A percentile compares a stretch with the other conserved stretches of the same genome.
Conservation (phyloP, 2,888 invertebrate species). For the Heliconius ismenius region DNA sequence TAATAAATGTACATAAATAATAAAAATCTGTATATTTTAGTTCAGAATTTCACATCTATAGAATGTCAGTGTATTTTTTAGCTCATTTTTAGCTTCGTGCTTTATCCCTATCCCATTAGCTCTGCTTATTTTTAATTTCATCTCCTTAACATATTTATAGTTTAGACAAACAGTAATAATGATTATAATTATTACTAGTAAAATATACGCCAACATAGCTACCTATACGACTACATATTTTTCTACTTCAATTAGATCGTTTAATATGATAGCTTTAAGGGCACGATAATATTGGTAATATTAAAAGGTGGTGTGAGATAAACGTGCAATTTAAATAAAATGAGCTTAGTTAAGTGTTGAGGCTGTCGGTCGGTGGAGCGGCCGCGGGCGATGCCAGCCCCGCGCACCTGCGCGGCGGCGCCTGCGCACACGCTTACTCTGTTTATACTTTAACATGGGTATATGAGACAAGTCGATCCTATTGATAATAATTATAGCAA, state of each 20-base stretch:
- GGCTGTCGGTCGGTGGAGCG: conserved; percentile 14
- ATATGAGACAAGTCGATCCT: neutral
- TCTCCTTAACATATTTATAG: too few relatives aligned
- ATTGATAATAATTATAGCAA: neutral
- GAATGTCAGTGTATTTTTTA: too few relatives aligned
- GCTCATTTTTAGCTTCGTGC: too few relatives aligned
- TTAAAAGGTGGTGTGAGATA: conserved; percentile 26
- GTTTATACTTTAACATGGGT: neutral
- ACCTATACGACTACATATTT: neutral
- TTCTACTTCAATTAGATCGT: conserved; percentile 10
- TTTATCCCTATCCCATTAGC: too few relatives aligned
- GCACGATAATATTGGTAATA: conserved; percentile 17
- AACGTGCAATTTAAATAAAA: conserved; percentile 29
- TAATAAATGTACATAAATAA: neutral
- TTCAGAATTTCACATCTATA: too few relatives aligned
- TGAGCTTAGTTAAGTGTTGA: conserved; percentile 1
- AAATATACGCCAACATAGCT: neutral
- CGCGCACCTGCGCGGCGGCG: conserved; percentile 31
- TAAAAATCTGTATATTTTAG: too few relatives aligned
- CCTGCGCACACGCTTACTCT: conserved; percentile 32
- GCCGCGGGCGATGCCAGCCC: conserved; percentile 38
- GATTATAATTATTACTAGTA: neutral
- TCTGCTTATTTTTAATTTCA: too few relatives aligned
- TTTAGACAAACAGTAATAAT: too few relatives aligned
- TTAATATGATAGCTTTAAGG: conserved; percentile 18